These are phyloP conservation scores for Aphelinus certus DNA, from an alignment of 1,140 invertebrate genomes.

Conservation along the genomic window DNA sequence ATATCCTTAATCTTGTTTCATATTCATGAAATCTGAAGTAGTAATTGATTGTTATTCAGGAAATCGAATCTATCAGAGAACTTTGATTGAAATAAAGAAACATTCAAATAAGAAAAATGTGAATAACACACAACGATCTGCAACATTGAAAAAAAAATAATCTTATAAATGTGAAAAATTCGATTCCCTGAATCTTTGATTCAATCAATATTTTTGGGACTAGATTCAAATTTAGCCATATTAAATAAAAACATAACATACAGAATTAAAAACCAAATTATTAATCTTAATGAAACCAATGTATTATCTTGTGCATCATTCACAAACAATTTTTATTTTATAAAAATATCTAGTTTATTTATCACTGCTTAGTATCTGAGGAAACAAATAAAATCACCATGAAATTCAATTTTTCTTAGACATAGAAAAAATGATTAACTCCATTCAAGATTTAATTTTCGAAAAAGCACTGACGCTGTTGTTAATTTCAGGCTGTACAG, in stretches of 20 bases:
- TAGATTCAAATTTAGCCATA: constrained; percentile 12
- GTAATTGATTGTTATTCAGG: not conserved
- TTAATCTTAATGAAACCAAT: not conserved
- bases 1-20: no score
- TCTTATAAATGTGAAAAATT: constrained; percentile 10
- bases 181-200: constrained; percentile 21
- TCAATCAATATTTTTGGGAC: constrained; percentile 31
- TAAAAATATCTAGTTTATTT: constrained; percentile 40
- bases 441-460: not conserved
- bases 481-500: constrained; percentile 47
- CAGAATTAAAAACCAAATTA: no score
- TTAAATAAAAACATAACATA: no score
- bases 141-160: not conserved
- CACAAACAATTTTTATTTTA: constrained; percentile 28
- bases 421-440: no score
- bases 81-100: no score
- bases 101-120: not conserved
- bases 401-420: constrained; percentile 22
- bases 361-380: constrained; percentile 8
- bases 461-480: constrained; percentile 37
- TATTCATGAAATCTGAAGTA: not conserved
- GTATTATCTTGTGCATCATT: constrained; percentile 35
- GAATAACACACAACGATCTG: no score
- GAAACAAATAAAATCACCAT: not conserved
- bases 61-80: not conserved